Conservation (phyloP, 2,113 vertebrate species). For the Columba janthina region DNA sequence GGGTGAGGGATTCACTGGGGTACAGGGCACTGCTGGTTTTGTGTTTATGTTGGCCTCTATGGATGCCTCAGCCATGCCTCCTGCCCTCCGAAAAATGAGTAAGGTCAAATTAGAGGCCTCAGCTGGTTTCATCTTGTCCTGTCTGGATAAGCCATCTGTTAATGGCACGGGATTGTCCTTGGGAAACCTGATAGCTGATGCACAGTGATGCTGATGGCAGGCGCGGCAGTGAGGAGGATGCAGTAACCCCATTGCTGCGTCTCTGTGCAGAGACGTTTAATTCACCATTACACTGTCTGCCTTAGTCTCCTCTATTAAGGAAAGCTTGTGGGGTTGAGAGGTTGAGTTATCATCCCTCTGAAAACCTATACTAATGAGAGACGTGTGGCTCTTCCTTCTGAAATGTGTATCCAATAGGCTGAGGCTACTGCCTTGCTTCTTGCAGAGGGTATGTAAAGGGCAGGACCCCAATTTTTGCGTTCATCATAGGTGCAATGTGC, state of each 20-base stretch:
- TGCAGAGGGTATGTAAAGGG: accelerated
- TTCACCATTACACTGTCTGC: accelerated
- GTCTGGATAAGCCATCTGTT: conserved; percentile 2
- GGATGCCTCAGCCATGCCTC: background rate
- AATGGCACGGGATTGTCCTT: background rate
- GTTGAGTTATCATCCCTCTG: background rate
- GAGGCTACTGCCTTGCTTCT: background rate
- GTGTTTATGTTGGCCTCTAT: background rate
- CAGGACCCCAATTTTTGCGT: accelerated
- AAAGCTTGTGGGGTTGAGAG: background rate
- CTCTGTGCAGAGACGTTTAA: background rate
- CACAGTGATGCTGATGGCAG: background rate
- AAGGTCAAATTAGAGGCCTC: conserved; percentile 18
- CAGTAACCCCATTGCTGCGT: background rate
- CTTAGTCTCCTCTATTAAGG: background rate
- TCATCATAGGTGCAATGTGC: accelerated
- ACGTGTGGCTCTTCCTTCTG: accelerated
- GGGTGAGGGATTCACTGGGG: background rate
- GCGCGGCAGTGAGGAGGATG: background rate
- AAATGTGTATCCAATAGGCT: accelerated
- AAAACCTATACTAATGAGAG: accelerated
- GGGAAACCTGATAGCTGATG: background rate
- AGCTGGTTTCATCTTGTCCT: background rate
- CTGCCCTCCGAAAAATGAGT: background rate
- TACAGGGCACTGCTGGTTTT: background rate